These are phyloP conservation scores for Pararge aegeria DNA, from an alignment of 1,140 invertebrate genomes.

Conservation along the genomic window DNA sequence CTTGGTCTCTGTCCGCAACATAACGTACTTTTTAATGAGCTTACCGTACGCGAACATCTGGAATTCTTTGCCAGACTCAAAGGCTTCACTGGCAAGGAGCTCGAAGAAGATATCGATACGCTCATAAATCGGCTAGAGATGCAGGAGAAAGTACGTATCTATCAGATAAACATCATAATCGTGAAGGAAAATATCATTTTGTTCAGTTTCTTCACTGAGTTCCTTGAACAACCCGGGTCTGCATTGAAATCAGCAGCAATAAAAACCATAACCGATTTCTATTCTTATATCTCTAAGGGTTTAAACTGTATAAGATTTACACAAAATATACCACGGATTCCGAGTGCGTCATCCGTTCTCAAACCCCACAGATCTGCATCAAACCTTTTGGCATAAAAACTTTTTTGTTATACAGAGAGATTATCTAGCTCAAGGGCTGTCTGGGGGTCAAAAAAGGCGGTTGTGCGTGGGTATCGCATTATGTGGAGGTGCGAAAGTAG, in stretches of 20 bases:
- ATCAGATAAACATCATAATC: neutral
- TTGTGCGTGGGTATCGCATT: constrained; percentile 80
- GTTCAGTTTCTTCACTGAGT: neutral
- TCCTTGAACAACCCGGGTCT: too few species aligned
- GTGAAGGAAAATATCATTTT: neutral
- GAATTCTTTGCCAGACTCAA: constrained; percentile 90
- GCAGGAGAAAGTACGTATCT: constrained; percentile 52
- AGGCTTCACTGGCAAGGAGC: constrained; percentile 82
- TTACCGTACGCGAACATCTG: constrained; percentile 95
- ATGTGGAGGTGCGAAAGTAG: constrained; percentile 76
- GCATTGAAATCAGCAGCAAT: too few species aligned
- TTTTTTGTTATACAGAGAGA: constrained; percentile 44
- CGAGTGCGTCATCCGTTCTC: too few species aligned
- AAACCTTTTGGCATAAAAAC: too few species aligned
- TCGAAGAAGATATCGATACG: constrained; percentile 76
- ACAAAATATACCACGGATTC: too few species aligned
- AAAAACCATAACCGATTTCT: too few species aligned
- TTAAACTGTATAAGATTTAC: too few species aligned
- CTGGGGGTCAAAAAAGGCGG: constrained; percentile 80
- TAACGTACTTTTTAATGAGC: constrained; percentile 94
- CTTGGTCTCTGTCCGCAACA: constrained; percentile 96
- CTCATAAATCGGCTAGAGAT: constrained; percentile 63
- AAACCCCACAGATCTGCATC: too few species aligned
- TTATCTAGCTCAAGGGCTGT: constrained; percentile 79
- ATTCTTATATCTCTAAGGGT: too few species aligned